Conservation (phyloP, 30 jellyfish, hydroid and myxozoan species). For the Phacellophora camtschatica region DNA sequence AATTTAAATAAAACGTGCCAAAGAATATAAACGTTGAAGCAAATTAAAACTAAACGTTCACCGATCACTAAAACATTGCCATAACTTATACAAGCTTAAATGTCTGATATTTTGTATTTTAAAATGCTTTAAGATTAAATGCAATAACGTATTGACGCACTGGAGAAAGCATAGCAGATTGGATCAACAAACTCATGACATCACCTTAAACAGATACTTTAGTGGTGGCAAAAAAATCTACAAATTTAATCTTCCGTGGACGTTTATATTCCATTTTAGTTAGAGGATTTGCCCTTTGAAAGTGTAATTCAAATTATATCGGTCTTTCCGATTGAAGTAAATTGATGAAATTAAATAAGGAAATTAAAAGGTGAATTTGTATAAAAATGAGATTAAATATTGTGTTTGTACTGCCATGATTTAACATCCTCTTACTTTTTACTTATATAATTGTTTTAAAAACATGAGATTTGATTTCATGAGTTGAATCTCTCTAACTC, state of each 20-base stretch:
- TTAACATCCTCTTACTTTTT: slow-evolving; percentile 21
- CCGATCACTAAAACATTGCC: too few relatives aligned
- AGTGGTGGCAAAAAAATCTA: slow-evolving; percentile 59
- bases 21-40: too few relatives aligned
- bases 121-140: too few relatives aligned
- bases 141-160: too few relatives aligned
- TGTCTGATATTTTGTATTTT: too few relatives aligned
- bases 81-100: too few relatives aligned
- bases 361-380: slow-evolving; percentile 69
- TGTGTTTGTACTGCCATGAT: slow-evolving; percentile 48
- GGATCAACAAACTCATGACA: slow-evolving; percentile 39
- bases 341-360: slow-evolving; percentile 67
- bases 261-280: slow-evolving; percentile 32
- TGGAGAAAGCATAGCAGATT: slow-evolving; percentile 6
- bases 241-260: slow-evolving; percentile 35
- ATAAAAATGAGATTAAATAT: slow-evolving; percentile 26
- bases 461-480: too few relatives aligned
- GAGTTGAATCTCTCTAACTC: too few relatives aligned
- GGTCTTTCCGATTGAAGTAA: slow-evolving; percentile 55
- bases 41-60: too few relatives aligned
- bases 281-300: slow-evolving; percentile 56
- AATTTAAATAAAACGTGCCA: too few relatives aligned
- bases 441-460: too few relatives aligned
- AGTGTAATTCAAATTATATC: slow-evolving; percentile 54
- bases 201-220: slow-evolving; percentile 36